Percentiles rank a stretch among this genome's conserved stretches.
Conservation (phyloP, 2,113 vertebrate genomes). For the Arenaria interpres region DNA sequence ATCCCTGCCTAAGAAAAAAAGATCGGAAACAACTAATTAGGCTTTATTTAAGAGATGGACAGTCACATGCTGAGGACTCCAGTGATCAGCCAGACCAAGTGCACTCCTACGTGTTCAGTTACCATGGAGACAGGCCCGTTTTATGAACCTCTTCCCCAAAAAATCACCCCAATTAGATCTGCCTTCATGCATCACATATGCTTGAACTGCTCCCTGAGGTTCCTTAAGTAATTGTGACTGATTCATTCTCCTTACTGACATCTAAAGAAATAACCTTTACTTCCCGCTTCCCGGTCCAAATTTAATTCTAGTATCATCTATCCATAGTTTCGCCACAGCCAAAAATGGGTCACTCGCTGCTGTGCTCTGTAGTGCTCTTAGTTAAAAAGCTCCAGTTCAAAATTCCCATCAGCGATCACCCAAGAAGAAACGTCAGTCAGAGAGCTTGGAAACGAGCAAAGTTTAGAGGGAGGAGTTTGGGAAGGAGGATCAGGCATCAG, state of each 20-base stretch:
- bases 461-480: not conserved
- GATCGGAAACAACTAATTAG: not conserved
- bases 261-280: slow-evolving; percentile 15
- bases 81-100: slow-evolving; percentile 5
- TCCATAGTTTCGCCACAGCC: not conserved
- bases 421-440: not conserved
- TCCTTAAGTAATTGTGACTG: slow-evolving; percentile 37
- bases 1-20: not conserved
- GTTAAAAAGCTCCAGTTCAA: not conserved
- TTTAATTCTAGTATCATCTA: not conserved
- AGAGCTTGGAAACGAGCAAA: not conserved
- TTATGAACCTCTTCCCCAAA: not conserved
- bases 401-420: not conserved
- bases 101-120: not conserved
- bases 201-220: not conserved
- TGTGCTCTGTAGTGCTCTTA: not conserved
- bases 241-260: slow-evolving; percentile 41
- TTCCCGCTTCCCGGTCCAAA: not conserved
- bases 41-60: slow-evolving; percentile 1
- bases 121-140: not conserved
- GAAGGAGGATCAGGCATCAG: not conserved
- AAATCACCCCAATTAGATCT: slow-evolving; percentile 43
- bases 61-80: not conserved
- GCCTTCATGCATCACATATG: slow-evolving; percentile 9
- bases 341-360: not conserved